A percentile compares a stretch with the other conserved stretches of the same genome.
These are phyloP conservation scores for Acanthosepion esculentum DNA, from an alignment of 2,888 invertebrate genomes.

Conservation along the genomic window DNA sequence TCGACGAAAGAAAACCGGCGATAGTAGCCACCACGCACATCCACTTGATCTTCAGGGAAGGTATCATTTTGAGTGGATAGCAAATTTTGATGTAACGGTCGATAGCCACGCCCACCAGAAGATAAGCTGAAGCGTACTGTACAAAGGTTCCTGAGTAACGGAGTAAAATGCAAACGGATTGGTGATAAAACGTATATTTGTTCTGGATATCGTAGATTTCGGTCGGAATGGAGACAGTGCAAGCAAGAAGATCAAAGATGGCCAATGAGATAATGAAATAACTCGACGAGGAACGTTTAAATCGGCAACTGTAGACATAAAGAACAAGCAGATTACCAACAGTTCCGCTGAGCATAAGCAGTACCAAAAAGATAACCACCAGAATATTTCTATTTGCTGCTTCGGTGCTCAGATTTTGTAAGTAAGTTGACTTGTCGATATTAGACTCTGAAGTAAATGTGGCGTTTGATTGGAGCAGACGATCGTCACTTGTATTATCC, in stretches of 20 bases:
- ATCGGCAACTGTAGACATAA: conserved; percentile 64
- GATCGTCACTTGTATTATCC: background rate
- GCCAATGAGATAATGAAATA: conserved; percentile 69
- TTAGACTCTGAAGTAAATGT: background rate
- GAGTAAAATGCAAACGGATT: conserved; percentile 63
- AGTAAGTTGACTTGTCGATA: background rate
- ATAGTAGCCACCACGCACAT: conserved; percentile 62
- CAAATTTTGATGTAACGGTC: conserved; percentile 70
- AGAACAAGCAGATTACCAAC: conserved; percentile 65
- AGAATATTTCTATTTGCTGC: conserved; percentile 63
- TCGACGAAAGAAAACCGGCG: conserved; percentile 59
- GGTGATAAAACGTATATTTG: conserved; percentile 65
- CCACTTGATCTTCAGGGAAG: conserved; percentile 60
- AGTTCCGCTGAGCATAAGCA: conserved; percentile 63
- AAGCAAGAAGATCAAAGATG: conserved; percentile 67
- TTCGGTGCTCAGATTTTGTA: conserved; percentile 58
- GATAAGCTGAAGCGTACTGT: conserved; percentile 64
- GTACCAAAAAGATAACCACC: conserved; percentile 61
- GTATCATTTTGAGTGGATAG: conserved; percentile 62
- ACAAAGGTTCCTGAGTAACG: conserved; percentile 62
- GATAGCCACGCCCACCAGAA: conserved; percentile 65
- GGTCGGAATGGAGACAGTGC: conserved; percentile 64
- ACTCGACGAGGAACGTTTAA: conserved; percentile 66
- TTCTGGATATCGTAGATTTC: conserved; percentile 65
- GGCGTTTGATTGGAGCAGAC: background rate